A percentile compares a stretch with the other conserved stretches of the same genome.
Conservation (phyloP, 2,113 vertebrate genomes). For the Xenus cinereus region DNA sequence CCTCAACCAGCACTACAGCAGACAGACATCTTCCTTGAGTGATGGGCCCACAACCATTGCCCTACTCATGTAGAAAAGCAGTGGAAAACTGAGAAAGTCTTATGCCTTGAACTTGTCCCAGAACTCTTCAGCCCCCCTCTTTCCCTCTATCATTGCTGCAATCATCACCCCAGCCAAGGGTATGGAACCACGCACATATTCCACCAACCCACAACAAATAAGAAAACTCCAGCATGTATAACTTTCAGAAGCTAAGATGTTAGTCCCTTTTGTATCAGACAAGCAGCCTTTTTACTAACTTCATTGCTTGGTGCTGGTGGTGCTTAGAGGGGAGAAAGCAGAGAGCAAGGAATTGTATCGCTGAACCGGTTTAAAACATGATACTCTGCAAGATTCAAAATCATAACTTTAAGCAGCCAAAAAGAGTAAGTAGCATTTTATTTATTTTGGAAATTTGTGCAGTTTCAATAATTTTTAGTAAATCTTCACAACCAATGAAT, state of each 20-base stretch:
- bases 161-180: background rate
- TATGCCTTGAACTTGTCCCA: background rate
- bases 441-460: background rate
- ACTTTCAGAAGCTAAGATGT: background rate
- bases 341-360: background rate
- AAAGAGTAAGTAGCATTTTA: background rate
- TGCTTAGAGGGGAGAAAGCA: background rate
- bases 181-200: fast-evolving
- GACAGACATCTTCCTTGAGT: background rate
- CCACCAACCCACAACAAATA: background rate
- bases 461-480: background rate
- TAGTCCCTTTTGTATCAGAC: background rate
- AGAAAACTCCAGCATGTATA: background rate
- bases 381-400: background rate
- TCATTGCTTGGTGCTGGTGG: background rate
- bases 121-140: background rate
- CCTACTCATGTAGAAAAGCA: background rate
- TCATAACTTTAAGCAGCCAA: background rate
- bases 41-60: background rate
- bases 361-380: background rate
- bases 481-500: background rate
- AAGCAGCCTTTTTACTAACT: background rate
- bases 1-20: background rate
- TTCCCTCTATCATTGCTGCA: background rate
- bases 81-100: background rate